Conservation (phyloP, 2,113 vertebrate genomes). For the Alces alces region DNA sequence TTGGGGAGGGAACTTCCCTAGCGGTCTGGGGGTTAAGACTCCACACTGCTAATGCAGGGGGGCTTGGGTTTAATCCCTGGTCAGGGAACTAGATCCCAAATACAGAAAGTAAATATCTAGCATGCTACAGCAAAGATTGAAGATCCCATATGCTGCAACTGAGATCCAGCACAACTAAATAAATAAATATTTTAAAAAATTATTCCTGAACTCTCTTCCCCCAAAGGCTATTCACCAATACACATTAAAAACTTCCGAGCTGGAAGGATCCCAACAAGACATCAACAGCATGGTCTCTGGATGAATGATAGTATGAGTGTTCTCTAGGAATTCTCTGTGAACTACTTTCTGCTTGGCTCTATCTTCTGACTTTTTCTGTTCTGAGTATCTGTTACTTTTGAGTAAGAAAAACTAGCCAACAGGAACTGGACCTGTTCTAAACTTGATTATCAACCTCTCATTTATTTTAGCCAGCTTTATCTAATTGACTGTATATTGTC, state of each 20-base stretch:
- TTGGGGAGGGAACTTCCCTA: neutral
- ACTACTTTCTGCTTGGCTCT: neutral
- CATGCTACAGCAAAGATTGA: neutral
- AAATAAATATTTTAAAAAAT: neutral
- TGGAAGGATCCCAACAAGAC: neutral
- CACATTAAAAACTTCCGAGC: neutral
- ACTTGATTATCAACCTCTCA: neutral
- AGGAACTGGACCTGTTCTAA: neutral
- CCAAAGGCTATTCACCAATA: neutral
- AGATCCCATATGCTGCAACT: neutral
- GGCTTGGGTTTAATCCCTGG: neutral
- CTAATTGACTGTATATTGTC: neutral
- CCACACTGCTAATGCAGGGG: neutral
- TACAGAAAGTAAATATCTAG: neutral
- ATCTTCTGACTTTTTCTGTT: neutral
- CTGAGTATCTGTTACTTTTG: neutral
- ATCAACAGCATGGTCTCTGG: neutral
- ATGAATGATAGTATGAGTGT: neutral
- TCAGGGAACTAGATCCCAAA: neutral
- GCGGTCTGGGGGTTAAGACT: neutral
- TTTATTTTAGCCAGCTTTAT: constrained; percentile 6
- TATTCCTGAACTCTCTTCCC: neutral
- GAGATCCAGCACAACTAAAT: neutral
- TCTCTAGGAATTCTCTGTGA: neutral
- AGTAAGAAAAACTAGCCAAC: neutral